These are phyloP conservation scores for Microcebus lehilahytsara DNA, from an alignment of 2,113 vertebrate species.

Conservation along the genomic window DNA sequence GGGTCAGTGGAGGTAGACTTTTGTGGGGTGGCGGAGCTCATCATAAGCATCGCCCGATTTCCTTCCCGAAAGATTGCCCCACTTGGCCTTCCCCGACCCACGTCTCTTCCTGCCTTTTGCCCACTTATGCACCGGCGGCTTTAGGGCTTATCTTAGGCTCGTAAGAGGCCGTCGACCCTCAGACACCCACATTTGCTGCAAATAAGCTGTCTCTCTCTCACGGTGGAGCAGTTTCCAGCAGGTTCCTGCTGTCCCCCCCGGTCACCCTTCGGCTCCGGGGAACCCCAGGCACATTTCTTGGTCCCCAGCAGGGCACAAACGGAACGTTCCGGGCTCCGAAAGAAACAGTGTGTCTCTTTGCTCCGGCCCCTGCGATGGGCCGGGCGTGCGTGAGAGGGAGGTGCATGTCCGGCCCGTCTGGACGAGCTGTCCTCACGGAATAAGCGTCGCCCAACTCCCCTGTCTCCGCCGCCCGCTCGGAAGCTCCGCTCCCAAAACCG, in stretches of 20 bases:
- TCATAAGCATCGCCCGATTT: background rate
- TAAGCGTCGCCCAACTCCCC: too few relatives aligned
- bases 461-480: background rate
- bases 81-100: accelerated
- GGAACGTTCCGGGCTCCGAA: background rate
- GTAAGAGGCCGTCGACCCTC: background rate
- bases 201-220: background rate
- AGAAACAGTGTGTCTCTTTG: conserved; percentile 16
- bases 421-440: accelerated
- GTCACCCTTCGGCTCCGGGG: background rate
- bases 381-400: background rate
- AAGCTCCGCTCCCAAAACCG: background rate
- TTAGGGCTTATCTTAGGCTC: background rate
- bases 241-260: background rate
- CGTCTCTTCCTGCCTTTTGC: background rate
- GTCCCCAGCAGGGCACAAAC: background rate
- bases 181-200: background rate
- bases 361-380: background rate
- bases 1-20: background rate
- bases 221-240: background rate
- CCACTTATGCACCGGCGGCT: background rate
- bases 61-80: background rate
- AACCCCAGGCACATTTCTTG: background rate
- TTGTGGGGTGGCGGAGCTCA: background rate
- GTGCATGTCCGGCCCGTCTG: accelerated